Evolutionary conservation across 2,797 vertebrate species (phyloP).

Genomic region (Glossophaga mutica): DNA sequence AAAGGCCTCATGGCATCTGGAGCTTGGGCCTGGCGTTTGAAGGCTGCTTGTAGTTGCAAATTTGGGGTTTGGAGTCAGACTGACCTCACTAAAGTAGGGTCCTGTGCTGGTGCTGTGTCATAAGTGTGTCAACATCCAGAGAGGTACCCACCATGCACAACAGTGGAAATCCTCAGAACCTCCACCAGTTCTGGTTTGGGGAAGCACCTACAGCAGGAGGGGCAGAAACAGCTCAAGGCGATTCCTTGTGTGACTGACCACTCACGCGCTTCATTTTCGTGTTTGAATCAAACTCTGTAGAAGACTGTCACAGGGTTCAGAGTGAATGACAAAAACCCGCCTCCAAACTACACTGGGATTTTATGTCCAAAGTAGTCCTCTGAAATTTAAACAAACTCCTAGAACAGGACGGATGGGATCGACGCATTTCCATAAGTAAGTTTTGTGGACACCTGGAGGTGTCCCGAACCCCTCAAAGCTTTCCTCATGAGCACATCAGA

Average conservation of each 20-base stretch:
- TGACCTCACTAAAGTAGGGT: background rate
- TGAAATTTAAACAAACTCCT: background rate
- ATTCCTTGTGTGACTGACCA: background rate
- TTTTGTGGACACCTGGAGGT: background rate
- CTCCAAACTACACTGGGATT: background rate
- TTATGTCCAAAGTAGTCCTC: background rate
- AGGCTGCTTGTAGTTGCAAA: background rate
- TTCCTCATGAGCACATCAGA: background rate
- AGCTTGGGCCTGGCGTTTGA: background rate
- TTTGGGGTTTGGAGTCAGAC: too few species aligned
- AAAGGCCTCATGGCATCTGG: background rate
- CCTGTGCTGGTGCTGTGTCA: background rate
- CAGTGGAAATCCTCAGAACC: background rate
- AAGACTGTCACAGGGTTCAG: background rate
- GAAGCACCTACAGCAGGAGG: background rate
- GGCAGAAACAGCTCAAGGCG: background rate
- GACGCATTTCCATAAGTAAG: background rate
- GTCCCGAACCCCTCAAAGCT: background rate
- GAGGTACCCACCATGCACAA: background rate
- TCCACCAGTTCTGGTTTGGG: background rate
- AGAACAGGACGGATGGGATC: rapidly evolving
- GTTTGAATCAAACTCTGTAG: background rate
- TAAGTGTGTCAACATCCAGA: rapidly evolving
- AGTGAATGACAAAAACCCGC: background rate
- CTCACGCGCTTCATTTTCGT: rapidly evolving